Evolutionary conservation across 2,888 invertebrate species (phyloP), one percentile per base, ranked within the genome.

Genomic region (Mesorhabditis spiculigera): DNA sequence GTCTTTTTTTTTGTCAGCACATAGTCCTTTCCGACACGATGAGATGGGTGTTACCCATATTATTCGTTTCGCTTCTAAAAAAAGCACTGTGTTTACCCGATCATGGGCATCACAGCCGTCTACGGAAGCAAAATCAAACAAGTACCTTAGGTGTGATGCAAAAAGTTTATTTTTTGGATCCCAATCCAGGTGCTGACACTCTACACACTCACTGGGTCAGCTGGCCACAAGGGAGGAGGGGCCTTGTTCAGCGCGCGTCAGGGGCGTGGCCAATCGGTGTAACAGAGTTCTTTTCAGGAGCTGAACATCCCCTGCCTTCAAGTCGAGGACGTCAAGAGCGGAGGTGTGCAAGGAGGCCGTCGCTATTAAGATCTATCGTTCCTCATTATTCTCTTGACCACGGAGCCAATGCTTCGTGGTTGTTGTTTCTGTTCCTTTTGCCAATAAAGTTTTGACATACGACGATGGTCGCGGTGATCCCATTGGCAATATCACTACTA

Each of bases 251-350:
- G 28, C 28, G 28, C 28, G 28, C 28, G 28, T 50, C 10, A 50
- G 58, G 58, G 58, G 58, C 58, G 58, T 10, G 58, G 58, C 58
- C 58, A 50, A 13, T n/a, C 10, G 58, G 8, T 50, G 58, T 50
- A 50, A 50, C 58, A 50, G n/a, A 50, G n/a, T 43, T 45, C 4
- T 73, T 79, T 81, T 69, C 75, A 82, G 82, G 79, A 78, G 69
- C 76, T 78, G 74, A 73, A 76, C 74, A 75, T 82, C 68, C 75
- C 80, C 63, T 77, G 78, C 74, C 75, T 82, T 64, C 58, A 63
- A 45, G 75, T 78, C 68, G 80, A 79, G 67, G 82, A 81, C 61
- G 73, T 70, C 66, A 75, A 75, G 70, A 41, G 68, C 45, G 72
- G 58, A 16, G 66, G 67, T 63, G 28, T 44, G 16, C 64, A 50